Conservation (phyloP, 1,140 invertebrate genomes). For the Diachasma alloeum region DNA sequence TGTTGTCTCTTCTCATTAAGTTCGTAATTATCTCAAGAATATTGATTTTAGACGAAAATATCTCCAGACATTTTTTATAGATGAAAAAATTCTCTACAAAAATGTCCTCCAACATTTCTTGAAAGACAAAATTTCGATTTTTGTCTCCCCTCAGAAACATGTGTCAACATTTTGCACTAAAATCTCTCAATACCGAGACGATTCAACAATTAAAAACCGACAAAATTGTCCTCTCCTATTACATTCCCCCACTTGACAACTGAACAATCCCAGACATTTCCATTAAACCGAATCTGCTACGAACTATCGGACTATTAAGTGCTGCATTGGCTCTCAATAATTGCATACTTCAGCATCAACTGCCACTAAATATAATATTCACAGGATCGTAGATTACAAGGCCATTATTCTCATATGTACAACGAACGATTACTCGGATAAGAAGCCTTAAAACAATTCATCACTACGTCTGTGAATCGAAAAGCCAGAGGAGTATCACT, state of each 20-base stretch:
- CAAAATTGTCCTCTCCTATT: not conserved
- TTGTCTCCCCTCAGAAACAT: no score
- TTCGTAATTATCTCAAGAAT: no score
- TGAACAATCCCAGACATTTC: not conserved
- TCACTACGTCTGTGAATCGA: not conserved
- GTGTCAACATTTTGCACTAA: no score
- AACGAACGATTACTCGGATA: not conserved
- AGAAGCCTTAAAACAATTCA: not conserved
- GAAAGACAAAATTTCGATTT: no score
- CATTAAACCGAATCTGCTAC: not conserved
- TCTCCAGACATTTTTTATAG: no score
- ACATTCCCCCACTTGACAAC: not conserved
- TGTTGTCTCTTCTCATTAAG: no score
- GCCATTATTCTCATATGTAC: not conserved
- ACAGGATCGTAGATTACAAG: conserved; percentile 2
- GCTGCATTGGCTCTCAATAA: conserved; percentile 4
- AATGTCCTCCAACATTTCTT: no score
- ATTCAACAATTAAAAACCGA: not conserved
- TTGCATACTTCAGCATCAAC: not conserved
- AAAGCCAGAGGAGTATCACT: not conserved
- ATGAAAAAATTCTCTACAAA: no score
- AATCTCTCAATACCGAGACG: no score
- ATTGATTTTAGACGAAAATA: no score
- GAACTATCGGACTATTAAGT: not conserved
- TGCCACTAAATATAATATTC: not conserved